Base-by-base conservation (phyloP, 2,888 invertebrate species). In the Cheilosia urbana region DNA sequence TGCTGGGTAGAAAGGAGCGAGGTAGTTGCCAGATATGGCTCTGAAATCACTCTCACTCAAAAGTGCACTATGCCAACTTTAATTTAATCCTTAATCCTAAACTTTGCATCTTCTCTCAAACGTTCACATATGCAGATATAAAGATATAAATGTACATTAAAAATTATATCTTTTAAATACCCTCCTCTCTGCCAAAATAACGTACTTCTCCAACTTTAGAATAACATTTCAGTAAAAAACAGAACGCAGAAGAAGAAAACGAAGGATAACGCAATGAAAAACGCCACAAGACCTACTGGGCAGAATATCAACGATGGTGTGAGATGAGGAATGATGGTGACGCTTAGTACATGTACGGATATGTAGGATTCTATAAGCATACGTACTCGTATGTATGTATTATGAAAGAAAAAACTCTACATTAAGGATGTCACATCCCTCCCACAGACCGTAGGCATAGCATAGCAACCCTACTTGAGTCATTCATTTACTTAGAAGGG, bases 171-270 rank as follows among this genome's bases (percentile, higher is more conserved):
- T 77, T 82, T 77, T 65, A 65, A 81, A 82, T 66, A 77, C 71
- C 71, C 71, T 47, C 37, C 37, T 37, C 37, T 65, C 58, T 60
- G 71, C 55, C 82, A 71, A 58, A 77, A 72, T 65, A 82, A 77
- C 65, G 77, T 71, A 71, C 82, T 71, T 77, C 66, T 71, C 53
- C 65, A 65, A 65, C 77, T 71, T 77, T 60, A 4, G 55, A 21
- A 65, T 65, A 65, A 47, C 34, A 24, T 47, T 42, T 34, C 4
- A 55, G 37, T 62, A 45, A 57, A 57, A 42, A 42, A 15, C 34
- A 9, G 21, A n/a, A 51, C 13, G 4, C 72, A 65, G 51, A 24
- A 24, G 51, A 24, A 24, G 21, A 51, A 55, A 27, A 17, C 51
- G 15, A 51, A 51, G 21, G 21, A 51, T 27, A 51, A 51, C 51